phyloP scores from a whole-genome alignment of 2,888 invertebrate genomes.

The Oxyscelio sp. region DNA sequence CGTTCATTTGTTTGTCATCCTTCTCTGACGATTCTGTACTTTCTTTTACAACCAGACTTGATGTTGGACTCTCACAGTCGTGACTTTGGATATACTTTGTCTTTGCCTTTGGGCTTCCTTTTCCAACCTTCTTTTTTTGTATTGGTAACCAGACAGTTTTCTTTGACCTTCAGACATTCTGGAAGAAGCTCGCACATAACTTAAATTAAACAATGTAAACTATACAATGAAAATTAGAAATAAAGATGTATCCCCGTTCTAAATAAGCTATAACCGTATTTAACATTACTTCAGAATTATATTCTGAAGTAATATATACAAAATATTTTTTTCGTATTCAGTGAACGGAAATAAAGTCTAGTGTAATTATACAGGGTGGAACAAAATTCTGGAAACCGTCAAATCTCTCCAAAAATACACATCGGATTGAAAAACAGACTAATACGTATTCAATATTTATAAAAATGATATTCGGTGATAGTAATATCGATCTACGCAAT shows the following conservation, averaged over 20 bases:
- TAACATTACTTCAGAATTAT: constrained; percentile 20
- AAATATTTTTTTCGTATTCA: neutral
- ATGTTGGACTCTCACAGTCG: constrained; percentile 22
- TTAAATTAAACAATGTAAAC: constrained; percentile 14
- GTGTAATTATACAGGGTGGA: constrained; percentile 6
- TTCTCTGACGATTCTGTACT: constrained; percentile 29
- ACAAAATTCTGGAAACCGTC: no score
- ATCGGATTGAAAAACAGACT: no score
- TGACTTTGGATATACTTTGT: constrained; percentile 24
- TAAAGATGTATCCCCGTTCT: constrained; percentile 8
- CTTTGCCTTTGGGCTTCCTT: constrained; percentile 32
- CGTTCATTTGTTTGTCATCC: constrained; percentile 34
- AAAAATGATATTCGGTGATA: no score
- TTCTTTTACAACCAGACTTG: constrained; percentile 25
- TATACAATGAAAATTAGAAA: constrained; percentile 15
- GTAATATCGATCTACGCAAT: no score
- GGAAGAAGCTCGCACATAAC: constrained; percentile 10
- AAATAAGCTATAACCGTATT: constrained; percentile 7
- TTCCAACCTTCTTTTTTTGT: constrained; percentile 31
- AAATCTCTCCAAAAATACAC: no score
- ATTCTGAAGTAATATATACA: constrained; percentile 2
- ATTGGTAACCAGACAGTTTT: constrained; percentile 35
- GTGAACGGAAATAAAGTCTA: neutral
- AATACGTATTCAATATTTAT: no score
- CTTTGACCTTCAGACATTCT: constrained; percentile 26